Conservation (phyloP, 2,797 vertebrate species). For the Bufotes viridis region DNA sequence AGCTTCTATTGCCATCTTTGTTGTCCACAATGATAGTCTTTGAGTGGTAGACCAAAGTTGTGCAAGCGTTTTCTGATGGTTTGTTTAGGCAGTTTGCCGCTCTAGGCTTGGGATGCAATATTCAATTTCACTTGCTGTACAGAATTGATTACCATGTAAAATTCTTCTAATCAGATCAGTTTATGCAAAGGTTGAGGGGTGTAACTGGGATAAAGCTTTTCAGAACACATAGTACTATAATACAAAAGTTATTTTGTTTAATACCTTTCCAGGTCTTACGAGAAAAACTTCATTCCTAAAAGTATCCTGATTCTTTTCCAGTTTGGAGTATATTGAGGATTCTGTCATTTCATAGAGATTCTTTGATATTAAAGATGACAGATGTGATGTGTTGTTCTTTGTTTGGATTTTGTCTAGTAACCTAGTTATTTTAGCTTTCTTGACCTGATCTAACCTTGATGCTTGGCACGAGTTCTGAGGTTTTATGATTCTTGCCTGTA, state of each 20-base stretch:
- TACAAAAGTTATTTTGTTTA: background rate
- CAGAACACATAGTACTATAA: background rate
- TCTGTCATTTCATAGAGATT: background rate
- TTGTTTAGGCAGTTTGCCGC: too few relatives aligned
- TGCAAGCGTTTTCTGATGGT: too few relatives aligned
- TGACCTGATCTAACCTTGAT: slow-evolving; percentile 17
- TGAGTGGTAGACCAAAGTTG: too few relatives aligned
- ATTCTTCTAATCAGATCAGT: too few relatives aligned
- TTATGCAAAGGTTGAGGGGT: too few relatives aligned
- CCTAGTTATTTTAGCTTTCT: background rate
- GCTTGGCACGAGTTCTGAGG: background rate
- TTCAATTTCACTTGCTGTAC: too few relatives aligned
- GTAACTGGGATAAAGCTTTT: background rate
- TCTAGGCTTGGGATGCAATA: too few relatives aligned
- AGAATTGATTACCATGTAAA: too few relatives aligned
- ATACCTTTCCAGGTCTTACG: background rate
- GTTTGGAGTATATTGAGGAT: background rate
- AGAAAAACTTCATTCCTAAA: slow-evolving; percentile 2
- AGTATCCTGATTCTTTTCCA: background rate
- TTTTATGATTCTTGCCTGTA: slow-evolving; percentile 28
- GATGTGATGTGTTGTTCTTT: slow-evolving; percentile 9
- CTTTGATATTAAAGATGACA: slow-evolving; percentile 17
- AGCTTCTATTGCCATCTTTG: too few relatives aligned
- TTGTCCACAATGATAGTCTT: too few relatives aligned
- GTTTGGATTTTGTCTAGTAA: background rate